Evolutionary conservation across 2,113 vertebrate species (phyloP), one percentile per base, ranked within the genome.

Genomic region (Tetrax tetrax): DNA sequence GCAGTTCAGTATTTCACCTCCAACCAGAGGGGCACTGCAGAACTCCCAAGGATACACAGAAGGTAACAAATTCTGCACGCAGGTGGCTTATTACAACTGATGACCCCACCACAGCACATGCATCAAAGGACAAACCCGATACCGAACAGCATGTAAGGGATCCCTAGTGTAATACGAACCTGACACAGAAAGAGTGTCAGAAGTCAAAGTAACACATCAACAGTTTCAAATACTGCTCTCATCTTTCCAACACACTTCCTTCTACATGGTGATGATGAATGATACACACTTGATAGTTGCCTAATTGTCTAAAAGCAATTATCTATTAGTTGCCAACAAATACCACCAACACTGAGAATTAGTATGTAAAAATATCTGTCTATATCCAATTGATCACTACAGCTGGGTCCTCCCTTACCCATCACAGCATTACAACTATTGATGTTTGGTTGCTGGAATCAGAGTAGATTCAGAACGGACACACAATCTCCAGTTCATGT

Each of bases 31-130:
- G 8, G 10, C 43, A 70, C 18, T 5, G 29, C 57, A 47, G 18
- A 57, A 19, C 14, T 45, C 31, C 15, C 1, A 1, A 59, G 29
- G 12, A 63, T 50, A 28, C 0, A 0, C 10, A 21, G 37, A 71
- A 77, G 22, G 38, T 59, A 77, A 51, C 28, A 41, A 41, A 41
- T 35, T 24, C 4, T 0, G 4, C 61, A 37, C 24, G 19, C 2
- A 3, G 41, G 14, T 24, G 21, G 11, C 19, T 51, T 14, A 45
- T 7, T 27, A 64, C n/a, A 56, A 2, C 7, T 29, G 8, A 20
- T 15, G 47, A 80, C 12, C 23, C 53, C 72, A 3, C 53, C 37
- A 75, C 17, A 54, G 43, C 27, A 56, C 33, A 59, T 5, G 12
- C 60, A 71, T 63, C 41, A 9, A 79, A 70, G n/a, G 4, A 47